Percentiles rank a stretch among this genome's conserved stretches.
These are phyloP conservation scores for Platycercus adscitus DNA, from an alignment of 2,113 vertebrate genomes.

Conservation along the genomic window DNA sequence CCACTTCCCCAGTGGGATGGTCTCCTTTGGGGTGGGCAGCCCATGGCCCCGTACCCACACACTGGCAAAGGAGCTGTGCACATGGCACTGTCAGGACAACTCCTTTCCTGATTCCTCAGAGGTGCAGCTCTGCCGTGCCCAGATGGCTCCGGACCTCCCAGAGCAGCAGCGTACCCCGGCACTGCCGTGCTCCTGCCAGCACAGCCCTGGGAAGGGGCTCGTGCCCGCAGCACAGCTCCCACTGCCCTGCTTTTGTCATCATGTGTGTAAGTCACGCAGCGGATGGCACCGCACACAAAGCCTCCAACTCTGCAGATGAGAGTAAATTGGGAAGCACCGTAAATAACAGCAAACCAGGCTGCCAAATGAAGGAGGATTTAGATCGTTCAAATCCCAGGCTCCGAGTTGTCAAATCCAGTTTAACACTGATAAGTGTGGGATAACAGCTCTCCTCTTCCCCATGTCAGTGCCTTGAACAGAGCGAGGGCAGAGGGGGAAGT, in stretches of 20 bases:
- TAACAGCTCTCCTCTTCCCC: conserved; percentile 44
- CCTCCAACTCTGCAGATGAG: conserved; percentile 21
- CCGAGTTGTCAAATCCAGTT: conserved; percentile 68
- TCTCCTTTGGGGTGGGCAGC: neutral
- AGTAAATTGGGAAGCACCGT: conserved; percentile 59
- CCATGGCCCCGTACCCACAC: neutral
- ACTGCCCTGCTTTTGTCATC: neutral
- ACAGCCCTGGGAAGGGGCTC: neutral
- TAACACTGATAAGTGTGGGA: conserved; percentile 68
- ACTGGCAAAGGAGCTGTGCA: neutral
- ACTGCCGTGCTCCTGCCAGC: neutral
- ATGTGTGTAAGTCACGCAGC: conserved; percentile 27
- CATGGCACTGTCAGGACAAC: accelerated
- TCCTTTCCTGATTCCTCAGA: neutral
- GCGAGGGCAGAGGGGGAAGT: neutral
- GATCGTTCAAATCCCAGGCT: conserved; percentile 71
- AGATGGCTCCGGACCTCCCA: neutral
- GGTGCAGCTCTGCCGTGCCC: neutral
- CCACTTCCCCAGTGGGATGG: accelerated
- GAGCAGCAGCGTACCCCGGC: neutral
- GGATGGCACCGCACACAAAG: conserved; percentile 43
- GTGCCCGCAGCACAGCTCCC: neutral
- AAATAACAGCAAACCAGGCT: conserved; percentile 66
- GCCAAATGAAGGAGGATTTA: conserved; percentile 72
- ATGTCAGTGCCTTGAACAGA: neutral